Evolutionary conservation across 1,140 invertebrate genomes (phyloP).

Genomic region (Bathynomus jamesi): DNA sequence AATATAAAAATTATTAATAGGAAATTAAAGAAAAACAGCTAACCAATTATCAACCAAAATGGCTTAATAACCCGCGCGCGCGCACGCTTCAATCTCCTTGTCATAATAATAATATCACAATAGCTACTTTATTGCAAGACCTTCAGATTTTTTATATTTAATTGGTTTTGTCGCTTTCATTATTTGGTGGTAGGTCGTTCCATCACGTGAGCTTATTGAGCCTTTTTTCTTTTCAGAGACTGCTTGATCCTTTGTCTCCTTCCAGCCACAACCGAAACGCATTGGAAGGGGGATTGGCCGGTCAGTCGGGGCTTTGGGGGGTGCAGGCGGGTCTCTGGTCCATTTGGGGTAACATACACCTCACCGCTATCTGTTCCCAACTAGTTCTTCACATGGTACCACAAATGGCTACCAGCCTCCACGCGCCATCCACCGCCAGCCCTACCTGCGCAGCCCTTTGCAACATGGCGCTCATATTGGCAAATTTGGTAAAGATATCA

Average conservation of each 20-base stretch:
- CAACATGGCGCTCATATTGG: neutral
- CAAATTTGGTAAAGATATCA: no score
- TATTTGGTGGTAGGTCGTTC: no score
- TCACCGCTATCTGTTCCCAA: neutral
- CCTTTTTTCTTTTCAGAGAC: neutral
- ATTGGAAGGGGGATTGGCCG: neutral
- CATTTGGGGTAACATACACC: neutral
- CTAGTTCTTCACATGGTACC: neutral
- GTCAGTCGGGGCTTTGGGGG: neutral
- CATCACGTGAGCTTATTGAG: no score
- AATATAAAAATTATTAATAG: no score
- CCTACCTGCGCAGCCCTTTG: neutral
- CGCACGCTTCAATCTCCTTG: no score
- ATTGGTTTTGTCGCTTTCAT: no score
- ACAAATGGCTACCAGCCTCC: neutral
- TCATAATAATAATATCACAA: no score
- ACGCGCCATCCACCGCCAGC: neutral
- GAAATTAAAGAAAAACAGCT: no score
- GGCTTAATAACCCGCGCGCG: no score
- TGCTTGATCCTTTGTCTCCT: neutral
- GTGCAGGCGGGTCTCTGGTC: neutral
- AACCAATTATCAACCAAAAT: no score
- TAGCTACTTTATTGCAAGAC: no score
- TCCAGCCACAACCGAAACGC: neutral
- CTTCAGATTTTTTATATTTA: no score